Evolutionary conservation across 2,797 vertebrate species (phyloP).

Genomic region (Meriones psammophilus): DNA sequence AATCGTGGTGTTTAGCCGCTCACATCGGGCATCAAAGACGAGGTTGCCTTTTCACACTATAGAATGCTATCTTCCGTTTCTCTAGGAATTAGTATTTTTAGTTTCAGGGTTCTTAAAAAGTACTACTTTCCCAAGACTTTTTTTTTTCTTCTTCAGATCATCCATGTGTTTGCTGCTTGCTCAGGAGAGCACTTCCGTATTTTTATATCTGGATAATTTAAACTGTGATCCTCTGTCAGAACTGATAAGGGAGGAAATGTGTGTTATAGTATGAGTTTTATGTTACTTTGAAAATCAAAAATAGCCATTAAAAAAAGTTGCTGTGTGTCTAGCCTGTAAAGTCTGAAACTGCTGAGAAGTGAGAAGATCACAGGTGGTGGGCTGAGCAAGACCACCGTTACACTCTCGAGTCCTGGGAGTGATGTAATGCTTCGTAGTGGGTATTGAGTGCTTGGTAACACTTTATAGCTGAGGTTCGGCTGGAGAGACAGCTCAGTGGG

Average conservation of each 20-base stretch:
- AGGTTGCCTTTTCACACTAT: neutral
- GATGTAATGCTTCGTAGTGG: neutral
- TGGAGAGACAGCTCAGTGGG: too few species aligned
- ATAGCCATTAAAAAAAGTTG: neutral
- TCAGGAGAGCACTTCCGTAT: neutral
- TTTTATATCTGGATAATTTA: neutral
- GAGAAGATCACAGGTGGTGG: too few species aligned
- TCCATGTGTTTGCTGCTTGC: neutral
- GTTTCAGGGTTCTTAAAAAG: neutral
- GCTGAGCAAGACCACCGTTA: too few species aligned
- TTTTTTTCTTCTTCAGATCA: neutral
- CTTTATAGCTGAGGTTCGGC: too few species aligned
- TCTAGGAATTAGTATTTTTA: neutral
- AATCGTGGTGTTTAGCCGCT: neutral
- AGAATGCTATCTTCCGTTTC: neutral
- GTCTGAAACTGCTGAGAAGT: neutral
- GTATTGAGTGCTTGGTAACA: too few species aligned
- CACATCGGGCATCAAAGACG: neutral
- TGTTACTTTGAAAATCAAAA: slow-evolving; percentile 42
- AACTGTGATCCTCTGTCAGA: neutral
- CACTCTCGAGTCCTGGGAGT: neutral
- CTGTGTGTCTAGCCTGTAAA: neutral
- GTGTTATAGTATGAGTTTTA: neutral
- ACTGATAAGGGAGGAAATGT: neutral
- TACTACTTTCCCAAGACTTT: neutral